Evolutionary conservation across 2,113 vertebrate species (phyloP).

Genomic region (Zootoca vivipara): DNA sequence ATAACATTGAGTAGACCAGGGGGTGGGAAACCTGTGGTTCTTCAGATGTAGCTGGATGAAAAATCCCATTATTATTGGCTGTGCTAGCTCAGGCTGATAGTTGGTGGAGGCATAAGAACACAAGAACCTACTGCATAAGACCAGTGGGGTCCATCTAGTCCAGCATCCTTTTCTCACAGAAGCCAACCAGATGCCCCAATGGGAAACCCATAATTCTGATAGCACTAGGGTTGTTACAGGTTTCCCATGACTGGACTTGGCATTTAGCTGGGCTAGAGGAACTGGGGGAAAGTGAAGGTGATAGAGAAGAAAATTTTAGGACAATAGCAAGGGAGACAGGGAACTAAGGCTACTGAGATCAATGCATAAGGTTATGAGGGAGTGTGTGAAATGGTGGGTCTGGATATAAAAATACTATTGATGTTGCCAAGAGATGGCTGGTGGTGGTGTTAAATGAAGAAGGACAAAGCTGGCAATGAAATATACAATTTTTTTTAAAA

Average conservation of each 20-base stretch:
- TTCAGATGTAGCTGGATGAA: neutral
- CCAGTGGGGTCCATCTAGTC: no score
- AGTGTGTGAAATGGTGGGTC: neutral
- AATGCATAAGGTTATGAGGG: neutral
- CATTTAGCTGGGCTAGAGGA: neutral
- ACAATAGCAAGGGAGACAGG: neutral
- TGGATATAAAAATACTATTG: neutral
- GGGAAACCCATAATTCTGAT: no score
- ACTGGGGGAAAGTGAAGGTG: neutral
- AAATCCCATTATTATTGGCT: neutral
- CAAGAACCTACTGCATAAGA: no score
- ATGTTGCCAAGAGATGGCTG: neutral
- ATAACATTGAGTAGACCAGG: no score
- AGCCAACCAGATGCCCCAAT: no score
- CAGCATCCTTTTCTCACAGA: no score
- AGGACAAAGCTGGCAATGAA: neutral
- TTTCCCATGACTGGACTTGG: no score
- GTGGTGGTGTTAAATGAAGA: neutral
- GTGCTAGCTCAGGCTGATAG: neutral
- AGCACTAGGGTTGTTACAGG: no score
- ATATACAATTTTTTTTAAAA: constrained; percentile 44
- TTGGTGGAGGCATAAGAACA: neutral
- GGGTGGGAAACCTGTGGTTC: neutral
- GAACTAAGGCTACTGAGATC: neutral
- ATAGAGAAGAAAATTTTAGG: neutral